Base-by-base conservation (phyloP, 2,113 vertebrate genomes). In the Rhynchomys soricoides region DNA sequence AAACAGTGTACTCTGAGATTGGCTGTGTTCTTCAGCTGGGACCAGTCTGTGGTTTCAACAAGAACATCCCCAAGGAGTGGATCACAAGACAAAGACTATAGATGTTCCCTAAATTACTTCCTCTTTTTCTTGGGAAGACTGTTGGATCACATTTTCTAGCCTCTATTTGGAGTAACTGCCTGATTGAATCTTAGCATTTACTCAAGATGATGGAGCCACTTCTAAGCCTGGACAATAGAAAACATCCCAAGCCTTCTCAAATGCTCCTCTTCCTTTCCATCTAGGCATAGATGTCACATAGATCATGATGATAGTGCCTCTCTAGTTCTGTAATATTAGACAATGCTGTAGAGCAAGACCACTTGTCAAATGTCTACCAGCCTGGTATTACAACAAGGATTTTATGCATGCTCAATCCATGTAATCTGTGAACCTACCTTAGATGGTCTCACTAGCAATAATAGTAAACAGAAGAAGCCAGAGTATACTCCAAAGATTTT, bases 1-100 rank as follows among this genome's bases (percentile, higher is more conserved):
- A 7, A 82, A 78, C 74, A 83, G 50, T 62, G 50, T 17, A 62
- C 22, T 70, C 62, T 90, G 15, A 83, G 97, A 75, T 87, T 94
- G 91, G 29, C 48, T 29, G 17, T 17, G 45, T 29, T 50, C 55
- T 78, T 94, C 43, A 93, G 34, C 11, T 13, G 17, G 29, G 7
- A 13, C 68, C 9, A 37, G 7, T 91, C 15, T 11, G 79, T 83
- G 40, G 13, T 85, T 90, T 96, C 89, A 85, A 31, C 4, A 92
- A 62, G 40, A 89, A 48, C 10, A 55, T 5, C 55, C 37, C 10
- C 4, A 0, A 48, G 62, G 62, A 19, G 19, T n/a, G 64, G 74
- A 93, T 40, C 90, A 31, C 77, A 43, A 52, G 24, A 37, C 75
- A 79, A 75, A 52, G 4, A 52, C 10, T 70, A 5, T 91, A 81